Evolutionary conservation across 2,797 vertebrate genomes (phyloP), one percentile per base, ranked within the genome.

Genomic region (Adelosebastes latens): DNA sequence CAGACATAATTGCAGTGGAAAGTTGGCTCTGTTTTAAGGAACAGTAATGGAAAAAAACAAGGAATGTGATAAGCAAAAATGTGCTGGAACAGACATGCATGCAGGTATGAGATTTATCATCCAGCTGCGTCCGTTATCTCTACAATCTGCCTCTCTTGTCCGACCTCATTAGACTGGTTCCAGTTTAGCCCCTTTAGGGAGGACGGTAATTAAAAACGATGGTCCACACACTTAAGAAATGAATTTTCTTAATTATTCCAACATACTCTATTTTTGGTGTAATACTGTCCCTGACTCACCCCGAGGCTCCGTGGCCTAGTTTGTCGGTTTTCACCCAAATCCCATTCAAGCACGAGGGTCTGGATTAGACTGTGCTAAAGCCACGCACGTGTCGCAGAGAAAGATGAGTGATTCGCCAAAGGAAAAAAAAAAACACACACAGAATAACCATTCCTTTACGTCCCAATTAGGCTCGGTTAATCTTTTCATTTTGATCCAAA

Each of bases 251-350:
- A 84, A 91, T 89, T 90, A 91, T 90, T 90, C 76, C 75, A 81
- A 53, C 77, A 55, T 46, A 22, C n/a, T 83, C 81, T 90, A 88
- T 90, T 88, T 94, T 90, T 85, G 80, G 79, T 74, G 7, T 52
- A 60, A 72, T 55, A 31, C 81, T 79, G 67, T 86, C 81, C 74
- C 79, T 80, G 75, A 87, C 75, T 92, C 77, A 83, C 72, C 87
- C 87, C 2, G 31, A 87, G 82, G 86, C 87, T 81, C 74, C 12
- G 66, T 90, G 91, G 84, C 89, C 91, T 83, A 90, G 59, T 92
- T 94, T 86, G 82, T 80, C 75, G 82, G 72, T 93, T 93, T 92
- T 93, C 88, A 91, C 92, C 81, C 86, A 93, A 88, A 93, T 93
- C 89, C 88, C 56, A 69, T 82, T 81, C 25, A 77, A 82, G 73